phyloP scores from a whole-genome alignment of 2,113 vertebrate species.

The Epinephelus cyanopodus region DNA sequence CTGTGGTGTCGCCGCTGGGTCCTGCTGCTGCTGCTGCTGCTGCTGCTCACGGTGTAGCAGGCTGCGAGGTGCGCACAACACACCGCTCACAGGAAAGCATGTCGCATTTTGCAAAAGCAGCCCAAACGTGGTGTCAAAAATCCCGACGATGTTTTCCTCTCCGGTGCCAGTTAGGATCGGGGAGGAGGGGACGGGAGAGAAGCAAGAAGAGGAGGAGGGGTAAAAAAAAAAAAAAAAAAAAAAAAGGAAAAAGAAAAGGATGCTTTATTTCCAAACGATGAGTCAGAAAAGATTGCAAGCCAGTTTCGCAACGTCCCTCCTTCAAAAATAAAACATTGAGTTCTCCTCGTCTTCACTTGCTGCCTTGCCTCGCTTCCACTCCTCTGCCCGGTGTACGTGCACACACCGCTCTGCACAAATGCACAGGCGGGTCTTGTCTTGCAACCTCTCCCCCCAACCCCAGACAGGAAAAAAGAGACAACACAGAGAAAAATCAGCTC shows the following conservation, averaged over 20 bases:
- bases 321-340: slow-evolving; percentile 76
- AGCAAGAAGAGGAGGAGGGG: slow-evolving; percentile 3
- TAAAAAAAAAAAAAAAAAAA: slow-evolving; percentile 8
- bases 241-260: slow-evolving; percentile 30
- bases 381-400: slow-evolving; percentile 62
- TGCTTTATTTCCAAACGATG: slow-evolving; percentile 75
- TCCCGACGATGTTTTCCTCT: slow-evolving; percentile 68
- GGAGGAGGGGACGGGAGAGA: slow-evolving; percentile 15
- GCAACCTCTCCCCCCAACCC: slow-evolving; percentile 78
- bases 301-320: slow-evolving; percentile 85
- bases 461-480: slow-evolving; percentile 12
- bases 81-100: slow-evolving; percentile 75
- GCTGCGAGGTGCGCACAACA: slow-evolving; percentile 69
- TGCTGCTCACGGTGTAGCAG: slow-evolving; percentile 47
- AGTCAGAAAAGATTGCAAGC: slow-evolving; percentile 77
- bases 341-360: slow-evolving; percentile 70
- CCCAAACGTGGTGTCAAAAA: slow-evolving; percentile 69
- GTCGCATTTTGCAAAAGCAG: slow-evolving; percentile 79
- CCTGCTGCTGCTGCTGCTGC: slow-evolving; percentile 51
- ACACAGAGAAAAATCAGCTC: slow-evolving; percentile 76
- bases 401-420: slow-evolving; percentile 59
- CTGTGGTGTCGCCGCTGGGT: slow-evolving; percentile 37
- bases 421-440: slow-evolving; percentile 74
- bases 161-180: slow-evolving; percentile 39
- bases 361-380: slow-evolving; percentile 35